Conservation (phyloP, 1,140 invertebrate genomes). For the Homarus americanus region DNA sequence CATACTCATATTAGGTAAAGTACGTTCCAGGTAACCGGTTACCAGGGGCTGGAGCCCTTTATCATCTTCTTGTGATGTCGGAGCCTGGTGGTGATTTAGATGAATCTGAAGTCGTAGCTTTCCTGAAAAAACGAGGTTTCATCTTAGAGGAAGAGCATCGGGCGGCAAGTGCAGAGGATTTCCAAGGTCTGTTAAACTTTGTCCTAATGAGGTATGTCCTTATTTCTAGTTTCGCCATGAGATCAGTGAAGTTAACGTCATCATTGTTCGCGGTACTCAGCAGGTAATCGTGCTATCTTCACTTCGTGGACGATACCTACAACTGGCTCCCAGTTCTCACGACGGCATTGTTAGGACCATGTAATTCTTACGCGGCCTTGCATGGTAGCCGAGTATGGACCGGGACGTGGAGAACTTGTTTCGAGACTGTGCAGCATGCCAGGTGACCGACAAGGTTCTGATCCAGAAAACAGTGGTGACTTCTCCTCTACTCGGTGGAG, state of each 20-base stretch:
- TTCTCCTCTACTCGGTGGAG: slow-evolving; percentile 28
- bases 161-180: not conserved
- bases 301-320: slow-evolving; percentile 14
- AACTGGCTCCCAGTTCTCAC: slow-evolving; percentile 54
- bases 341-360: slow-evolving; percentile 74
- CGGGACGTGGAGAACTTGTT: slow-evolving; percentile 50
- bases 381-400: slow-evolving; percentile 74
- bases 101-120: not conserved
- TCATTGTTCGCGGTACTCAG: slow-evolving; percentile 22
- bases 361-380: slow-evolving; percentile 47
- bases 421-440: slow-evolving; percentile 41
- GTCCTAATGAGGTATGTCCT: not conserved
- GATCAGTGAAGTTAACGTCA: slow-evolving; percentile 7
- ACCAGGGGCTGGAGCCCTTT: not conserved
- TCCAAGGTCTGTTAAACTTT: slow-evolving; percentile 21
- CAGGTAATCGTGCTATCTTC: slow-evolving; percentile 29
- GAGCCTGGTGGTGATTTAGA: not conserved
- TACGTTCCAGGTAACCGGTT: slow-evolving; percentile 15
- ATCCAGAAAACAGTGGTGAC: not conserved
- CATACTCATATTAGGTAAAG: slow-evolving; percentile 7
- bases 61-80: slow-evolving; percentile 1
- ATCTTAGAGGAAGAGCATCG: not conserved
- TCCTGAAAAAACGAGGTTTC: not conserved
- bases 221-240: slow-evolving; percentile 42
- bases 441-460: slow-evolving; percentile 42